A percentile compares a stretch with the other conserved stretches of the same genome.
Evolutionary conservation across 2,113 vertebrate genomes (phyloP).

Genomic region (Micronycteris hirsuta): DNA sequence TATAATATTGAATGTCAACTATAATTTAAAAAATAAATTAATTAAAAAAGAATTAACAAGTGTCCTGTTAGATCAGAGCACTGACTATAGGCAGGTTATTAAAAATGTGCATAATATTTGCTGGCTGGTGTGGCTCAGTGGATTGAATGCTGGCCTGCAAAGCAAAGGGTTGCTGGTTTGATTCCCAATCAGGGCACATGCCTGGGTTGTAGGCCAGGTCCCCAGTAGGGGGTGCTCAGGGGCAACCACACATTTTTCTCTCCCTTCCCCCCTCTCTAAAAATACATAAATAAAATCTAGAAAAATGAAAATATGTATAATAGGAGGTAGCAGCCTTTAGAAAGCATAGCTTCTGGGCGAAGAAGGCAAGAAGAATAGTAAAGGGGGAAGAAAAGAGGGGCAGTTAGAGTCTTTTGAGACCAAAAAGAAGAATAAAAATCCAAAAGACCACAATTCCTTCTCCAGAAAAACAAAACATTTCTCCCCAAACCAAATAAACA

Average conservation of each 20-base stretch:
- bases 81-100: neutral
- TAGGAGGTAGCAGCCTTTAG: neutral
- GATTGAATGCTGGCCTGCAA: no score
- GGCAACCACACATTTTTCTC: no score
- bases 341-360: neutral
- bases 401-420: neutral
- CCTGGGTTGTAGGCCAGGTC: no score
- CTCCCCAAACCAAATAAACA: neutral
- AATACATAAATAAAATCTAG: no score
- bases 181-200: no score
- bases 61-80: neutral
- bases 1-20: neutral
- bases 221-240: no score
- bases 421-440: neutral
- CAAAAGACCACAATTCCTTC: neutral
- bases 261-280: no score
- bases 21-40: neutral
- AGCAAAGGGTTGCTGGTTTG: no score
- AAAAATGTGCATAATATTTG: neutral
- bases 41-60: neutral
- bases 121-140: no score
- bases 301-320: neutral
- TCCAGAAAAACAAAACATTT: neutral
- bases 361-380: neutral
- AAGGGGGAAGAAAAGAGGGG: neutral